These are phyloP conservation scores for Bufo bufo DNA, from an alignment of 2,113 vertebrate species.

Conservation along the genomic window DNA sequence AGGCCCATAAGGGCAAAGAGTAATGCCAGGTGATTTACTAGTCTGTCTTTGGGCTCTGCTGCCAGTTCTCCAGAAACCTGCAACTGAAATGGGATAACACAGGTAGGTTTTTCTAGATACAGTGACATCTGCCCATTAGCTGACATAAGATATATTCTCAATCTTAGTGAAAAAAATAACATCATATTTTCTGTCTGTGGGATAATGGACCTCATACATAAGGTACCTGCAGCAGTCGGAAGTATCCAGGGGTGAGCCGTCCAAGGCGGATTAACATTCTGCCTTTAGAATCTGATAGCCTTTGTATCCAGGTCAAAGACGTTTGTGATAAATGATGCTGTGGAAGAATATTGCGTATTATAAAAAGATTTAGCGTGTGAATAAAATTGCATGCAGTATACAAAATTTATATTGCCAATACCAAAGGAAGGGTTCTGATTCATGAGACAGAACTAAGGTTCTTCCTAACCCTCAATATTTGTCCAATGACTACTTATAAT, in stretches of 20 bases:
- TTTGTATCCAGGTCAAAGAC: not conserved
- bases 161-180: not conserved
- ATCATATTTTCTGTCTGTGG: not conserved
- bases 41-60: conserved; percentile 76
- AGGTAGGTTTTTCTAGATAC: not conserved
- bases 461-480: too few relatives aligned
- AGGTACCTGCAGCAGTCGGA: conserved; percentile 89
- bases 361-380: not conserved
- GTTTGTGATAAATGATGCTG: not conserved
- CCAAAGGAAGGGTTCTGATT: not conserved
- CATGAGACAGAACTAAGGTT: too few relatives aligned
- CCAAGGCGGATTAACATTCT: conserved; percentile 87
- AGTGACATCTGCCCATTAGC: not conserved
- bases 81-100: conserved; percentile 72
- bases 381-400: too few relatives aligned
- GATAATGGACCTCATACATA: not conserved
- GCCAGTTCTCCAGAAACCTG: conserved; percentile 85
- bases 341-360: not conserved
- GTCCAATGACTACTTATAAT: too few relatives aligned
- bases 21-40: conserved; percentile 84
- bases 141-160: not conserved
- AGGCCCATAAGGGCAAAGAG: conserved; percentile 89
- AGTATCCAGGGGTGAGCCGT: conserved; percentile 91
- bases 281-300: not conserved
- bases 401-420: not conserved